Base-by-base conservation (phyloP, 2,797 vertebrate genomes). In the Synanceia verrucosa region DNA sequence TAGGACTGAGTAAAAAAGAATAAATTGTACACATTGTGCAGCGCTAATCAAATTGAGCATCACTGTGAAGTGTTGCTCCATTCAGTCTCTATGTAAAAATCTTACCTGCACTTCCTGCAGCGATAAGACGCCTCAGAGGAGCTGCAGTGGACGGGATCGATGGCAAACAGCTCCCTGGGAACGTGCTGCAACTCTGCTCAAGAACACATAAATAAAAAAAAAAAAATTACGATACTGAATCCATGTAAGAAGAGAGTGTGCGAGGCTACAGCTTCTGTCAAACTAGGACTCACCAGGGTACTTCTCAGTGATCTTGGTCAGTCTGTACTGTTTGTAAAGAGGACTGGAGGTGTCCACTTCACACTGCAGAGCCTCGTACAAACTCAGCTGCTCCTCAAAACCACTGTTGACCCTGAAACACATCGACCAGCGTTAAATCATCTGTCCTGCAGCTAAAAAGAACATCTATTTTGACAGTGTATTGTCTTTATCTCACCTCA, bases 41-140 rank as follows among this genome's bases (percentile, higher is more conserved):
- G n/a, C n/a, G n/a, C n/a, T n/a, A n/a, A n/a, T n/a, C n/a, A n/a
- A n/a, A n/a, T n/a, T n/a, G n/a, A 9, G 12, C 39, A 14, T 21
- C 14, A 12, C 16, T 12, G 6, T 16, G 18, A 31, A 41, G 5
- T 28, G 2, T 34, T n/a, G 3, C 23, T 34, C 18, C 6, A 36
- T 52, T 66, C 36, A 39, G 28, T 6, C 11, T 9, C 43, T 29
- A 6, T 31, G 24, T 23, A 4, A n/a, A 65, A 14, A 0, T 28
- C 3, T 84, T 90, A 98, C 97, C 98, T 96, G 95, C 98, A 99
- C 66, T 97, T 99, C 79, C 96, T 95, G 90, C 98, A 99, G 78
- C 95, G 95, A 82, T 97, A 98, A 68, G 96, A 92, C 76, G 89
- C 74, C 43, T 97, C 96, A 41, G 90, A 73, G 69, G 88, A 91